phyloP scores from a whole-genome alignment of 2,113 vertebrate genomes.

The Salvelinus namaycush region DNA sequence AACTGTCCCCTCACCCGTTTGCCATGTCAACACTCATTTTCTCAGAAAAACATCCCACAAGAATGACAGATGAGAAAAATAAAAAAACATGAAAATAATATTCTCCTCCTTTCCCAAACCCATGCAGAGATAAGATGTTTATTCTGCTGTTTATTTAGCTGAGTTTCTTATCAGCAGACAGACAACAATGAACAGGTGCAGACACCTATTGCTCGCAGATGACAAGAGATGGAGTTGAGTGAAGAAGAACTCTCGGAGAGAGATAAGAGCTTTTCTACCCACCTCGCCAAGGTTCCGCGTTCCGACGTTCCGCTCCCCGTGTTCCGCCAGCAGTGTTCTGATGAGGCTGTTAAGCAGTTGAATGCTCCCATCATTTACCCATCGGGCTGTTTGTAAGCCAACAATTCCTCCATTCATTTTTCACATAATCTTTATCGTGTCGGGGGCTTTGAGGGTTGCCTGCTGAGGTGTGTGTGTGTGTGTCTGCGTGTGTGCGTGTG shows the following conservation, averaged over 20 bases:
- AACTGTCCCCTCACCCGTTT: conserved; percentile 50
- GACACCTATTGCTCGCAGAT: conserved; percentile 55
- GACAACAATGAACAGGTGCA: conserved; percentile 63
- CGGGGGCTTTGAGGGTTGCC: conserved; percentile 4
- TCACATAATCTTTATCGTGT: conserved; percentile 71
- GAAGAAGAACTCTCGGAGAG: conserved; percentile 52
- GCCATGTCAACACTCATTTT: conserved; percentile 65
- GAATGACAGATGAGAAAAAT: conserved; percentile 57
- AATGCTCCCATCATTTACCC: conserved; percentile 58
- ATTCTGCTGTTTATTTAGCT: conserved; percentile 63
- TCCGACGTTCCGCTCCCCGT: conserved; percentile 21
- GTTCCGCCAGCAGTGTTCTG: conserved; percentile 50
- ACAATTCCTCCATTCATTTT: conserved; percentile 79
- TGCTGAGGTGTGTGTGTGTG: conserved; percentile 52
- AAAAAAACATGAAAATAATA: conserved; percentile 54
- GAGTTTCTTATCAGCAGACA: conserved; percentile 50
- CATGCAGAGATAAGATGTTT: conserved; percentile 43
- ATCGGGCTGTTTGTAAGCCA: conserved; percentile 61
- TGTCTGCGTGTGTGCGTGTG: conserved; percentile 1
- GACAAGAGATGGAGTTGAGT: conserved; percentile 67
- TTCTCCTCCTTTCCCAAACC: conserved; percentile 53
- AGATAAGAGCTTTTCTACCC: conserved; percentile 26
- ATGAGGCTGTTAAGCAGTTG: conserved; percentile 60
- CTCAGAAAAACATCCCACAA: conserved; percentile 51
- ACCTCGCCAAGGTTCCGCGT: background rate